phyloP scores from a whole-genome alignment of 2,797 vertebrate species.

The Passerculus sandwichensis region DNA sequence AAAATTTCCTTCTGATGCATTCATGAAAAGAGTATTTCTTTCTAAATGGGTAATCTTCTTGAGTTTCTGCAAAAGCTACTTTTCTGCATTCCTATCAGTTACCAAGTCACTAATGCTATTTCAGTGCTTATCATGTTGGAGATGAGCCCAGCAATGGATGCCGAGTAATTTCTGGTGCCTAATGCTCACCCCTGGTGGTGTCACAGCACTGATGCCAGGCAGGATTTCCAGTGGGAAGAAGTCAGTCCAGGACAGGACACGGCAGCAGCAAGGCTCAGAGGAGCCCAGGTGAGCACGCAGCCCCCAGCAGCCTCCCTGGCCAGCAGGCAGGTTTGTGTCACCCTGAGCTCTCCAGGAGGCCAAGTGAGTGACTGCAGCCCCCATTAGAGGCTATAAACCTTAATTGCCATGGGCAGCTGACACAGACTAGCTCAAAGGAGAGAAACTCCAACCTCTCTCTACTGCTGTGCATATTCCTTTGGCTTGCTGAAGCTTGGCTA shows the following conservation, averaged over 20 bases:
- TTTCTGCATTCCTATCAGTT: not conserved
- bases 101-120: not conserved
- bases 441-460: not conserved
- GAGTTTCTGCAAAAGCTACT: not conserved
- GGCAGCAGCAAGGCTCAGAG: not conserved
- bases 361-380: not conserved
- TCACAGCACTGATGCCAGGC: rapidly evolving
- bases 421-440: not conserved
- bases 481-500: not conserved
- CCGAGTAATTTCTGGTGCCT: not conserved
- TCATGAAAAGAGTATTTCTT: not conserved
- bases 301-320: too few relatives aligned
- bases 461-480: rapidly evolving
- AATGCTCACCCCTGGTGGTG: not conserved
- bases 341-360: not conserved
- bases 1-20: not conserved
- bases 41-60: not conserved
- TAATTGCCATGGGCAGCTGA: not conserved
- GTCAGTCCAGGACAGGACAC: not conserved
- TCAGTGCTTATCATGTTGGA: not conserved
- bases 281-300: not conserved
- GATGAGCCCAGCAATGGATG: not conserved
- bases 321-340: not conserved
- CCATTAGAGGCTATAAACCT: not conserved
- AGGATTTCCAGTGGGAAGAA: not conserved